Base-by-base conservation (phyloP, 2,888 invertebrate genomes). In the Patella depressa region DNA sequence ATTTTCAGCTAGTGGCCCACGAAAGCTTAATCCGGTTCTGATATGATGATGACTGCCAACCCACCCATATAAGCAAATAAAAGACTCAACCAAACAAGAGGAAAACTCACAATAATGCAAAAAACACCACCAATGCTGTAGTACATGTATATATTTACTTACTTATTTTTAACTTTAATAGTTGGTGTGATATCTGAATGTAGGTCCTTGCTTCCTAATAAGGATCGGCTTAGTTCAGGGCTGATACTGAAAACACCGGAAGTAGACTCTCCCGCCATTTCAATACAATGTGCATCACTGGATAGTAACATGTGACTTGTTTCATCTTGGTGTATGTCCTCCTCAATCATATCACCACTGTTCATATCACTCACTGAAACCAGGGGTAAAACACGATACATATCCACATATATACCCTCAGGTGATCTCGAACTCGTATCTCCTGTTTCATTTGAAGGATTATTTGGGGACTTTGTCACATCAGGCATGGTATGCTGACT, bases 331-430 rank as follows among this genome's bases (percentile, higher is more conserved):
- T 65, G 53, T 9, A 74, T 19, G 12, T 29, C 73, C 4, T 73
- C 75, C 0, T 73, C 72, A 9, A 54, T 59, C 29, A 71, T 57
- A 11, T 69, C 65, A 57, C 76, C 78, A 65, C 70, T 76, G 14
- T 76, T 77, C 0, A 72, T 75, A 59, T 57, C 69, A 57, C 71
- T 34, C 11, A 72, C 53, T 29, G 53, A 57, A 57, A 72, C 72
- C 5, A 55, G 45, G 12, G 80, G 78, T 5, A 76, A 14, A 3
- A 71, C 55, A n/a, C 74, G 72, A 71, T 78, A 77, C 19, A 79
- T 57, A 72, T 76, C 79, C 34, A 79, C 79, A 72, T 79, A 79
- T 72, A 76, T 75, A 2, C 75, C 78, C 11, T 77, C 80, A 3
- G 74, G 70, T 3, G 53, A 53, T n/a, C 72, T 65, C n/a, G 71